Evolutionary conservation across 2,797 vertebrate genomes (phyloP).

Genomic region (Sebastes nivosus): DNA sequence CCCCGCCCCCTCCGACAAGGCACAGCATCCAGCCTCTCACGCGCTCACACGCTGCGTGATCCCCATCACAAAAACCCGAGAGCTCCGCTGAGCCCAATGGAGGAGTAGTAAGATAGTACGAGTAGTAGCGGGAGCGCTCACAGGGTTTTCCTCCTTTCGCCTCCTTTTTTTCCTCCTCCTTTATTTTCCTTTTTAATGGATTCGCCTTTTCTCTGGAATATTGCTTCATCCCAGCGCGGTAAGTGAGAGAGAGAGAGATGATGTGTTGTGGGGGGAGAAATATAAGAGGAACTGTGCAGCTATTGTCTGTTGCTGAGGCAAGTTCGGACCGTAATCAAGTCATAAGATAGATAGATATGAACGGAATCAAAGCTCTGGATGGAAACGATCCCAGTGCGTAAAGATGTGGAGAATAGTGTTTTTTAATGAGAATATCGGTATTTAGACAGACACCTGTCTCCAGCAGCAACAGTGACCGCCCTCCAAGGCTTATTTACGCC

Average conservation of each 20-base stretch:
- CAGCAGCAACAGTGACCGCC: slow-evolving; percentile 65
- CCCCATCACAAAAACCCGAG: slow-evolving; percentile 63
- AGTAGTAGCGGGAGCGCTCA: slow-evolving; percentile 59
- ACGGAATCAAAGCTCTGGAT: background rate
- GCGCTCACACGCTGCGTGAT: slow-evolving; percentile 72
- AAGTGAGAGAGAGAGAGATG: slow-evolving; percentile 59
- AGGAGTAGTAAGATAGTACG: slow-evolving; percentile 55
- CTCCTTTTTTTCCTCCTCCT: background rate
- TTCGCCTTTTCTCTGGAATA: slow-evolving; percentile 63
- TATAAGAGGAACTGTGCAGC: slow-evolving; percentile 53
- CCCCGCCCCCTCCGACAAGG: slow-evolving; percentile 74
- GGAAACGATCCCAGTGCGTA: rapidly evolving
- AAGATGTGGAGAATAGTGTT: background rate
- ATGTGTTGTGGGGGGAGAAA: slow-evolving; percentile 4
- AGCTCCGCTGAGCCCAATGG: slow-evolving; percentile 59
- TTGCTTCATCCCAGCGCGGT: slow-evolving; percentile 71
- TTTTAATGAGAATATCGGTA: slow-evolving; percentile 27
- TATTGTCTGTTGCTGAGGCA: slow-evolving; percentile 82
- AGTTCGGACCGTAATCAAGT: slow-evolving; percentile 63
- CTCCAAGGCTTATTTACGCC: slow-evolving; percentile 20
- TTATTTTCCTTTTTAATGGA: slow-evolving; percentile 68
- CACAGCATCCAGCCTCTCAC: slow-evolving; percentile 71
- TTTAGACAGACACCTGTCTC: slow-evolving; percentile 74
- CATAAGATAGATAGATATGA: background rate
- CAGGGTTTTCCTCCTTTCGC: slow-evolving; percentile 11